Evolutionary conservation across 2,888 invertebrate species (phyloP), one percentile per base, ranked within the genome.

Genomic region (Drosophila anomalata): DNA sequence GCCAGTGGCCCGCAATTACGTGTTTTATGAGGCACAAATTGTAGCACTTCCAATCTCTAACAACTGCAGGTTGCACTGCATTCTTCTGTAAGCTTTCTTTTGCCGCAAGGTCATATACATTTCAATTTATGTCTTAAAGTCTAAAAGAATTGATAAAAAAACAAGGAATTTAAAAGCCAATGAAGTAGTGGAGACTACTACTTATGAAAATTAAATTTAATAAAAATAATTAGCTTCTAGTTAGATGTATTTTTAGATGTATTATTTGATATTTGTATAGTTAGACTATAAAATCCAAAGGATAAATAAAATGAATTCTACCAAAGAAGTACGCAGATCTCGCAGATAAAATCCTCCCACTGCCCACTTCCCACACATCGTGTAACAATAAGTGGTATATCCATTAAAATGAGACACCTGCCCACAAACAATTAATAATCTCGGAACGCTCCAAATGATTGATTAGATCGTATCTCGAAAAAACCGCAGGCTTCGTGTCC

Each of bases 401-500:
- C 33, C 33, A 33, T 36, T 36, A 36, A n/a, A 44, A 12, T 17
- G 4, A 48, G 48, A 36, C 48, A 48, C 24, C 61, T 59, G 59
- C 24, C 11, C 3, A 26, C 2, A 17, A 17, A 12, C 20, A 31
- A 48, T 44, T 20, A 29, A 29, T 48, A 48, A 31, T 17, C 7
- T 8, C 7, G 9, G 42, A 9, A 12, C 29, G 22, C 9, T 41
- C n/a, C 12, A 31, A n/a, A 69, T 54, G 54, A 51, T 46, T 46
- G 61, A 68, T 48, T 42, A 20, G 48, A 42, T 54, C 39, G 70
- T 39, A 55, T 54, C 70, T 50, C 11, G 20, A 8, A 8, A 8
- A 50, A 17, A 50, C 61, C 61, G 42, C 61, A 61, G 59, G 41
- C n/a, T 24, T 59, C 11, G 55, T 50, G 11, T 56, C 12, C 67